Evolutionary conservation across 2,888 invertebrate genomes (phyloP), one percentile per base, ranked within the genome.

Genomic region (Augiades crinisus): DNA sequence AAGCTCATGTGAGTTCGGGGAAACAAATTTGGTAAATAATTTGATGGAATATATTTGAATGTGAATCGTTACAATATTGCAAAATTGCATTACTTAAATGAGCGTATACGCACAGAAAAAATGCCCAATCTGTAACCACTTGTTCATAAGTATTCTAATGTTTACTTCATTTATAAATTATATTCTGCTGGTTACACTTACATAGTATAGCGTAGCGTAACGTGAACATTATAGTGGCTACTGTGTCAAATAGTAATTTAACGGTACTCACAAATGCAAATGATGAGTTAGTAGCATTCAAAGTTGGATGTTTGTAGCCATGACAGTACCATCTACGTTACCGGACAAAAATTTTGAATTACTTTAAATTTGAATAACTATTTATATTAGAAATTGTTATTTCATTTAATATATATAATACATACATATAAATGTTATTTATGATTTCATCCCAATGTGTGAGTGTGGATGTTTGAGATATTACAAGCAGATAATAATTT

Each of bases 301-400:
- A 88, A 84, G 86, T 81, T 84, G 81, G 88, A 80, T 69, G 87
- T 86, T 81, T 88, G 86, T 70, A 89, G 88, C 88, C 88, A 89
- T 80, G 88, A 84, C 78, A 75, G 82, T 81, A 89, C 88, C 86
- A 89, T 89, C 88, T 89, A 83, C 74, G 83, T 86, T 79, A 67
- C 76, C 75, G 76, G 77, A 86, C 68, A 78, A 76, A 80, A 75
- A 73, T 66, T 66, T 61, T 57, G 55, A 22, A 59, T 64, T 64
- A 69, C 56, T 62, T 59, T 61, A 45, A 62, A 55, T 57, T 59
- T 49, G 33, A 19, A 10, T n/a, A 13, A 21, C 31, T 22, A 14
- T 36, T 16, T 36, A 24, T 44, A 5, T 19, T 27, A 10, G 27
- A 30, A 27, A 30, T 6, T 47, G 37, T 33, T 44, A 53, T 47